Evolutionary conservation across 2,797 vertebrate genomes (phyloP).

Genomic region (Erethizon dorsatum): DNA sequence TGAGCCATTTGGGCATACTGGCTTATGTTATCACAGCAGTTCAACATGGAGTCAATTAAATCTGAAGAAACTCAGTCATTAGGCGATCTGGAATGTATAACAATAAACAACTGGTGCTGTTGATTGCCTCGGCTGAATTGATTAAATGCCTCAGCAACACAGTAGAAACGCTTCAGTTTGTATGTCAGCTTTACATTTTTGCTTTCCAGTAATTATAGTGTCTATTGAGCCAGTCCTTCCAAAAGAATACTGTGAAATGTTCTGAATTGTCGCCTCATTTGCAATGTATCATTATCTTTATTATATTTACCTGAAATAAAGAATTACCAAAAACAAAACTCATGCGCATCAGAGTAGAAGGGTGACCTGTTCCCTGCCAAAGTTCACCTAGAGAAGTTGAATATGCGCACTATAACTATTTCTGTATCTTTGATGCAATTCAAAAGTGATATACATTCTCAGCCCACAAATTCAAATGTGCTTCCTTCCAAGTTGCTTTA

Average conservation of each 20-base stretch:
- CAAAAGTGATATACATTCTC: not conserved
- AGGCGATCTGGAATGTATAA: conserved; percentile 63
- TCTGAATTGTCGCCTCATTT: conserved; percentile 67
- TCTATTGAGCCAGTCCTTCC: conserved; percentile 71
- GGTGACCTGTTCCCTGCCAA: not conserved
- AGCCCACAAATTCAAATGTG: conserved; percentile 48
- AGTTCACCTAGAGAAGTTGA: conserved; percentile 54
- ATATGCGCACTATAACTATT: not conserved
- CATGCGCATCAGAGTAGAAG: conserved; percentile 21
- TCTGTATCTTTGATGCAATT: conserved; percentile 18
- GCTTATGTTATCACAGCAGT: conserved; percentile 48
- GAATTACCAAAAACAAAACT: conserved; percentile 62
- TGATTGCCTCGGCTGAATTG: conserved; percentile 75
- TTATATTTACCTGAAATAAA: conserved; percentile 76
- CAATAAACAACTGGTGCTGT: conserved; percentile 74
- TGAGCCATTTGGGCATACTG: conserved; percentile 30
- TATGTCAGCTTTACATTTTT: conserved; percentile 81
- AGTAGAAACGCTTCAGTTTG: conserved; percentile 71
- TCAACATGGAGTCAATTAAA: conserved; percentile 67
- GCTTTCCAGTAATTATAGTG: conserved; percentile 81
- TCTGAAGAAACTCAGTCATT: conserved; percentile 70
- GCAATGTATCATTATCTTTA: conserved; percentile 61
- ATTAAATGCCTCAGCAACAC: conserved; percentile 71
- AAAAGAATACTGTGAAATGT: conserved; percentile 60
- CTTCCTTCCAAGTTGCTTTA: conserved; percentile 46